phyloP scores from a whole-genome alignment of 2,113 vertebrate genomes.

The Malaclemys terrapin region DNA sequence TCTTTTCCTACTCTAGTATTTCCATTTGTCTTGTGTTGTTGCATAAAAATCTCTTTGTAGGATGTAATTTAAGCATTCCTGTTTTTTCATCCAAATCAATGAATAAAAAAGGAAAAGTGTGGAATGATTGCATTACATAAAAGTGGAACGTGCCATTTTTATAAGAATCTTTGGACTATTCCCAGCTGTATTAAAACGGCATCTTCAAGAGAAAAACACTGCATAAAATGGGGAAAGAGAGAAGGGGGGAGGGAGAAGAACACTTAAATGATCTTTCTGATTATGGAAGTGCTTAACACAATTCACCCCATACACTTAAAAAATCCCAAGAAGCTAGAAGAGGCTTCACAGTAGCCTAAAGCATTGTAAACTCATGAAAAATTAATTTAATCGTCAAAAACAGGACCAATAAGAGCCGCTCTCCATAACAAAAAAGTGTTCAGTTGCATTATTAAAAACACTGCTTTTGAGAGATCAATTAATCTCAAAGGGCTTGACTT shows the following conservation, averaged over 20 bases:
- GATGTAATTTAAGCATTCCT: conserved; percentile 49
- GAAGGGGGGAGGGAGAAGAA: conserved; percentile 6
- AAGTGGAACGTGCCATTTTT: conserved; percentile 36
- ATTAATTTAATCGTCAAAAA: conserved; percentile 74
- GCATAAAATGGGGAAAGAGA: not conserved
- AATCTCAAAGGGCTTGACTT: conserved; percentile 67
- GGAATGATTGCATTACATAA: conserved; percentile 46
- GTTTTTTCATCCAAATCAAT: conserved; percentile 52
- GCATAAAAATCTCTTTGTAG: conserved; percentile 66
- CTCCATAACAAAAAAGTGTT: conserved; percentile 76
- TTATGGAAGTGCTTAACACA: conserved; percentile 54
- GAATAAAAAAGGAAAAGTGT: conserved; percentile 42
- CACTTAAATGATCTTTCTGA: conserved; percentile 60
- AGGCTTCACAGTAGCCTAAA: conserved; percentile 60
- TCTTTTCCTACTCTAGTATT: not conserved
- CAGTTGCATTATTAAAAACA: conserved; percentile 72
- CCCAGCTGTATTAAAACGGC: conserved; percentile 55
- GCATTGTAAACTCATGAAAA: conserved; percentile 74
- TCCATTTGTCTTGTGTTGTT: conserved; percentile 24
- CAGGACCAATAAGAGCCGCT: conserved; percentile 56
- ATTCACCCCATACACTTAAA: conserved; percentile 30
- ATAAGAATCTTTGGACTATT: conserved; percentile 46
- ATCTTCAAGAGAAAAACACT: not conserved
- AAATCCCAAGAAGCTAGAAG: conserved; percentile 45
- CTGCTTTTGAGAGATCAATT: conserved; percentile 61